Base-by-base conservation (phyloP, 2,797 vertebrate species). In the Alcedo atthis region DNA sequence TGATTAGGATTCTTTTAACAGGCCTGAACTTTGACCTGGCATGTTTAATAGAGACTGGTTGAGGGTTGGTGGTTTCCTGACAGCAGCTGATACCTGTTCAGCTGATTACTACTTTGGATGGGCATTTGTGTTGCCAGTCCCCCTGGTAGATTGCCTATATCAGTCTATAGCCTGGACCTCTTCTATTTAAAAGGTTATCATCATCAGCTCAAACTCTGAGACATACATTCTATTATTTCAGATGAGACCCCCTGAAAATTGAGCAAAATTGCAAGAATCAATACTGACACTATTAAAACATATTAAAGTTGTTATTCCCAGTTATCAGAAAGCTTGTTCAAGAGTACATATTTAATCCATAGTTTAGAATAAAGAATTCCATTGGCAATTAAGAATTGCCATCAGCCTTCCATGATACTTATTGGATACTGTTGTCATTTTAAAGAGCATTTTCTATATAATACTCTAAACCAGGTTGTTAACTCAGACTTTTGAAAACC, bases 61-160 rank as follows among this genome's bases (percentile, higher is more conserved):
- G 70, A 88, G 46, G 30, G n/a, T 4, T 66, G 35, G 25, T 79
- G n/a, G 5, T 51, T 92, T 81, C 24, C 46, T 91, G 46, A n/a
- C 12, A 63, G 32, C 26, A 55, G 7, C 1, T 78, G 58, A 5
- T 54, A 21, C 7, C 55, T 55, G 6, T 42, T 76, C 51, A 64
- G 15, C 37, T 30, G 19, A 8, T 86, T 48, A 5, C 6, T 45
- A 33, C 16, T 90, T 71, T 30, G 54, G 43, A 20, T 0, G 0
- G 7, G 7, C 5, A 5, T 68, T 54, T 74, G 15, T 42, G 24
- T 7, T n/a, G 8, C 25, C 37, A 59, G 19, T 6, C 6, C 21
- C 15, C 11, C 15, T 21, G 11, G 1, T 2, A 49, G 30, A 18
- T 13, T 12, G 10, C 5, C 8, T 71, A 0, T 5, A 20, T 22